Evolutionary conservation across 1,140 invertebrate genomes (phyloP).

Genomic region (Zaprionus gabonicus): DNA sequence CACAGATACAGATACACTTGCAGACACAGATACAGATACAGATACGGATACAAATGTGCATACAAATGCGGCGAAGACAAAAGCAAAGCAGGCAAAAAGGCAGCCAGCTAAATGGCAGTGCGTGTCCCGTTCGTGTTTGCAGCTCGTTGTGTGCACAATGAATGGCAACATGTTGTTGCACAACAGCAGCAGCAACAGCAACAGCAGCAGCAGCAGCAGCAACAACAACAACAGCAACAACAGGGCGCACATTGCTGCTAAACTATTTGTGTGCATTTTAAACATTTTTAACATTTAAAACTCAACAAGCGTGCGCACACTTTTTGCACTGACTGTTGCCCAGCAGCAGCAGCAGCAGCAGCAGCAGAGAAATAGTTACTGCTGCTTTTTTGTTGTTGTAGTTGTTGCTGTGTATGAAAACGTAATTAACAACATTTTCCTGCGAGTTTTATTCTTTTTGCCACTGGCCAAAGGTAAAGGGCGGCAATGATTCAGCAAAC

Average conservation of each 20-base stretch:
- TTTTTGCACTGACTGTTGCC: conserved; percentile 68
- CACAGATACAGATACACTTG: conserved; percentile 15
- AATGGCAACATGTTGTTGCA: conserved; percentile 39
- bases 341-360: conserved; percentile 42
- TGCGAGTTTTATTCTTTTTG: conserved; percentile 35
- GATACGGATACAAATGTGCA: conserved; percentile 37
- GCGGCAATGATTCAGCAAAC: background rate
- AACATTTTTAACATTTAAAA: conserved; percentile 63
- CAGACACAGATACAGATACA: conserved; percentile 14
- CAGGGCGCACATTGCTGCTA: conserved; percentile 49
- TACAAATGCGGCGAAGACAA: conserved; percentile 34
- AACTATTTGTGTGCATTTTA: conserved; percentile 64
- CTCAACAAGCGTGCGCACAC: conserved; percentile 49
- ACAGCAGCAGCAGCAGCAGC: background rate
- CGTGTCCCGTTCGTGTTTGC: conserved; percentile 60
- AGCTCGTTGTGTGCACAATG: conserved; percentile 46
- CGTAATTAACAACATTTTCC: conserved; percentile 81
- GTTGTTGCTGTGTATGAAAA: conserved; percentile 68
- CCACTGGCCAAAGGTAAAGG: conserved; percentile 21
- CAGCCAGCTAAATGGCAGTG: conserved; percentile 68
- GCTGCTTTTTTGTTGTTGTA: background rate
- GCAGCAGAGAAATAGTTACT: conserved; percentile 27
- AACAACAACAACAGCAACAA: conserved; percentile 9
- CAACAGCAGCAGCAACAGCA: conserved; percentile 18
- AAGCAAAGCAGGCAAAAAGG: conserved; percentile 31